phyloP scores from a whole-genome alignment of 2,113 vertebrate genomes.

The Lota lota region DNA sequence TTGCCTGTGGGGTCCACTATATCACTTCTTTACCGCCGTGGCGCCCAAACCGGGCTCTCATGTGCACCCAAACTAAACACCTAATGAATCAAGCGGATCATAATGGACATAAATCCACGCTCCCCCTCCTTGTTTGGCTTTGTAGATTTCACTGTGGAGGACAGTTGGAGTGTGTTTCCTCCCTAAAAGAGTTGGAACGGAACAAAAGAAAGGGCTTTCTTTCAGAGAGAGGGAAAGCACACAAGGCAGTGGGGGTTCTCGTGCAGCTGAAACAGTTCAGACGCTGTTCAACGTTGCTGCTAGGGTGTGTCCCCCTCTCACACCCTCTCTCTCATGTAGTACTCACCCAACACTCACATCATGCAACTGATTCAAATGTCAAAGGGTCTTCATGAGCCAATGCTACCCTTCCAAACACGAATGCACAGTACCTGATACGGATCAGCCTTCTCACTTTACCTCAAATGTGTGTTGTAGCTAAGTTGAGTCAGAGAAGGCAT shows the following conservation, averaged over 20 bases:
- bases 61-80: conserved; percentile 6
- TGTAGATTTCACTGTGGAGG: background rate
- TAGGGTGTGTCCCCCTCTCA: conserved; percentile 9
- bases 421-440: background rate
- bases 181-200: conserved; percentile 34
- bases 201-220: conserved; percentile 30
- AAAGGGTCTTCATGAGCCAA: conserved; percentile 22
- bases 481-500: conserved; percentile 17
- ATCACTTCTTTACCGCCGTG: conserved; percentile 28
- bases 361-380: conserved; percentile 12
- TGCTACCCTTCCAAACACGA: conserved; percentile 21
- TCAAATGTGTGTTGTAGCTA: conserved; percentile 22
- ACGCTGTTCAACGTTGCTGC: conserved; percentile 54
- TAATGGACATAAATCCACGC: conserved; percentile 12
- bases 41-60: background rate
- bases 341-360: background rate
- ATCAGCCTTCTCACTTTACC: conserved; percentile 14
- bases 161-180: conserved; percentile 24
- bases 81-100: conserved; percentile 10
- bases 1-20: conserved; percentile 3
- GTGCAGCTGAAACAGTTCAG: conserved; percentile 53
- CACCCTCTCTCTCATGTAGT: background rate
- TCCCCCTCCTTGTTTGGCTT: conserved; percentile 6
- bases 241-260: conserved; percentile 48
- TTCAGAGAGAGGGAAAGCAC: conserved; percentile 47